These are phyloP conservation scores for Drosophila atroscutellata DNA, from an alignment of 2,888 invertebrate species.

Conservation along the genomic window DNA sequence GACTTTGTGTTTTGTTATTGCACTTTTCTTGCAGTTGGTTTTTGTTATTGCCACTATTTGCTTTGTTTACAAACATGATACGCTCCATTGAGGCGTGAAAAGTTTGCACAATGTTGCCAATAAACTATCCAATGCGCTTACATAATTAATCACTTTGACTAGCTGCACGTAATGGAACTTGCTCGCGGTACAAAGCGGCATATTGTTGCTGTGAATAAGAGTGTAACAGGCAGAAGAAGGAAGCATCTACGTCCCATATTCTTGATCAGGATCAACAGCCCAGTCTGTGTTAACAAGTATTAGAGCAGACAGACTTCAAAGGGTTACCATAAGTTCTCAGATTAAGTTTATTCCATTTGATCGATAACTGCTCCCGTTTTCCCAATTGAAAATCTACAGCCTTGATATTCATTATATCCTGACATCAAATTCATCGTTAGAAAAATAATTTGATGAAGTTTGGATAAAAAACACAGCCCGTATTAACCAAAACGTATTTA, in stretches of 20 bases:
- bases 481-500: not conserved
- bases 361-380: no score
- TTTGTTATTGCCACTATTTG: constrained; percentile 26
- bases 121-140: constrained; percentile 48
- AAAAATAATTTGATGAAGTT: not conserved
- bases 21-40: constrained; percentile 13
- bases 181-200: not conserved
- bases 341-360: not conserved
- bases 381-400: not conserved
- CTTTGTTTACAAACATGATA: constrained; percentile 50
- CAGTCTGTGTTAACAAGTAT: not conserved
- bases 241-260: not conserved
- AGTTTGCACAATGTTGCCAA: constrained; percentile 59
- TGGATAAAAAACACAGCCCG: not conserved
- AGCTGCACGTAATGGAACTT: constrained; percentile 29
- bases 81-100: constrained; percentile 76
- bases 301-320: not conserved
- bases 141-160: constrained; percentile 45
- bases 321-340: not conserved
- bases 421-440: not conserved
- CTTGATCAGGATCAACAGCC: not conserved
- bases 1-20: constrained; percentile 23
- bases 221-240: not conserved
- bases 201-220: not conserved
- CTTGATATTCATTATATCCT: not conserved